Evolutionary conservation across 2,113 vertebrate genomes (phyloP), one percentile per base, ranked within the genome.

Genomic region (Synchiropus splendidus): DNA sequence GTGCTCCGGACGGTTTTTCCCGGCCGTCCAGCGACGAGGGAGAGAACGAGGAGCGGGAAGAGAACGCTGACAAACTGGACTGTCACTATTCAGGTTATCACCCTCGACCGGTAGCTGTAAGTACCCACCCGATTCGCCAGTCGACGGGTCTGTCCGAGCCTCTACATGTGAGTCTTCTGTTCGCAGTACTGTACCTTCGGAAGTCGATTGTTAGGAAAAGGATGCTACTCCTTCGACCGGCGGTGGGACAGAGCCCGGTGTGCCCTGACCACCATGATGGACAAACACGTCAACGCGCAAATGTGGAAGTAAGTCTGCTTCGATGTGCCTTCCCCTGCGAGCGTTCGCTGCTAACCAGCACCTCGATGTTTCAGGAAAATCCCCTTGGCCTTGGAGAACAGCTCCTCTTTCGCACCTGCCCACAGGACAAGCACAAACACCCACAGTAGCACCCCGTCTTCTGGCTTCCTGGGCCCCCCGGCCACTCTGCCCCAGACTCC

Each of bases 51-150:
- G 94, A 97, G 65, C 89, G 91, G 75, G 94, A 95, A 73, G 94
- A 97, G 68, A 81, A 70, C 69, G 64, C 84, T 61, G 95, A 97
- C 80, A 98, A 92, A 89, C 88, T 98, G 88, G 94, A 97, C 86
- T 97, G 91, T 89, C 89, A 94, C 82, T 99, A 92, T 90, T 98
- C 95, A 87, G 89, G 90, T 88, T 92, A 88, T 80, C 95, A 99
- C 77, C 93, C 95, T 80, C 90, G 92, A 82, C 93, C 95, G 82
- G 89, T 92, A 78, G 87, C 94, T 86, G 95, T 98, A 86, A 73
- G 95, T 80, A n/a, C 11, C 12, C 35, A 6, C 14, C 21, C 4
- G 21, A 27, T 5, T 27, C 21, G 8, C 21, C 8, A 27, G 21
- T 27, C 8, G 21, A 27, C 8, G 4, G 4, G 8, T 8, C 4